Conservation (phyloP, 2,797 vertebrate species). For the Meda fulgida region DNA sequence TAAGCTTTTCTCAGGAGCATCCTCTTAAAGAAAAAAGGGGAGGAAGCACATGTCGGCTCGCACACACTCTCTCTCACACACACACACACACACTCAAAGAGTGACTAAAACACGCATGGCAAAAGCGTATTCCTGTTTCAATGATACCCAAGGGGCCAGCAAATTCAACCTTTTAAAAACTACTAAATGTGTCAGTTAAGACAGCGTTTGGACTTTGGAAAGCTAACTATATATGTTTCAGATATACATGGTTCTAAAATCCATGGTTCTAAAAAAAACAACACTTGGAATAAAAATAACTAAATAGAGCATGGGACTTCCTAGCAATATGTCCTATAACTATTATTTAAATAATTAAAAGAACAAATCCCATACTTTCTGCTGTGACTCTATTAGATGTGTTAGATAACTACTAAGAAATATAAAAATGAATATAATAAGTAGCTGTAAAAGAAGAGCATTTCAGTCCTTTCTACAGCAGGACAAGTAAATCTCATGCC, state of each 20-base stretch:
- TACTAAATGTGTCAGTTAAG: constrained; percentile 74
- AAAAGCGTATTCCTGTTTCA: constrained; percentile 73
- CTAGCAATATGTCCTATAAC: neutral
- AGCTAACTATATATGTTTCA: constrained; percentile 41
- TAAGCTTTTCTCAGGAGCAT: constrained; percentile 71
- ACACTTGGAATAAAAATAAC: neutral
- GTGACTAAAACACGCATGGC: constrained; percentile 58
- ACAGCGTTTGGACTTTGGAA: constrained; percentile 62
- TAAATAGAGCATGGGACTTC: neutral
- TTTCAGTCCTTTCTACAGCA: neutral
- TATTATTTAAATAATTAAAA: neutral
- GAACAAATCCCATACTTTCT: neutral
- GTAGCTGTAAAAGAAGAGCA: neutral
- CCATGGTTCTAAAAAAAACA: neutral
- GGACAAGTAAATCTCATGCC: neutral
- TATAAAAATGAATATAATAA: neutral
- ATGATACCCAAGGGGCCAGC: constrained; percentile 70
- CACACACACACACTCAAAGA: constrained; percentile 30
- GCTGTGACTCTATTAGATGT: neutral
- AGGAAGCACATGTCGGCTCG: constrained; percentile 51
- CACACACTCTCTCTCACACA: constrained; percentile 8
- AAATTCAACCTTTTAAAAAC: constrained; percentile 76
- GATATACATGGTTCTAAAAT: neutral
- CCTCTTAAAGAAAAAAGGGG: constrained; percentile 64
- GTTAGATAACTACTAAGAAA: neutral